phyloP scores from a whole-genome alignment of 2,113 vertebrate genomes.

The Leptodactylus fuscus region DNA sequence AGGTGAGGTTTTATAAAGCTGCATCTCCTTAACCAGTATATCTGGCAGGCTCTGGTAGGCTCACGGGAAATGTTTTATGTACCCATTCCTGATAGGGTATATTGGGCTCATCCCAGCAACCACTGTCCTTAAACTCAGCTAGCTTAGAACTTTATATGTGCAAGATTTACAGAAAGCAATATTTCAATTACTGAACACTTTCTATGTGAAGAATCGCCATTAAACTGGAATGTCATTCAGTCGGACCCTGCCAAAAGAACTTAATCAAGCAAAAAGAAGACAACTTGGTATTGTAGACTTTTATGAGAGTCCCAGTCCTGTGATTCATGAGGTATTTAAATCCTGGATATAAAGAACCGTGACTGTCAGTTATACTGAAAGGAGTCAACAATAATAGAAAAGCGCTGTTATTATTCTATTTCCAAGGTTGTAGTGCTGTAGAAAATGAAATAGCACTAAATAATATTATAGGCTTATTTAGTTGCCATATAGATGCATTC shows the following conservation, averaged over 20 bases:
- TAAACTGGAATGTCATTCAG: background rate
- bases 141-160: background rate
- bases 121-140: background rate
- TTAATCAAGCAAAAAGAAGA: slow-evolving; percentile 17
- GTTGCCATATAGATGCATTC: background rate
- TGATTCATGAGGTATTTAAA: slow-evolving; percentile 37
- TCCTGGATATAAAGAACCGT: slow-evolving; percentile 9
- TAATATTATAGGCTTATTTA: background rate
- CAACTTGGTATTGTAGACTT: slow-evolving; percentile 4
- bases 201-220: background rate
- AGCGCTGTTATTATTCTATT: background rate
- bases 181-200: background rate
- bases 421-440: background rate
- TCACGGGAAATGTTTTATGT: background rate
- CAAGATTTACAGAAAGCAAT: background rate
- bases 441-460: background rate
- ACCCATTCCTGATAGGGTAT: background rate
- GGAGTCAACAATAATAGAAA: slow-evolving; percentile 2
- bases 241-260: background rate
- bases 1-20: background rate
- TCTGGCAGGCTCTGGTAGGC: background rate
- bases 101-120: background rate
- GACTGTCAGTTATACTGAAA: background rate
- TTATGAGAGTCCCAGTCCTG: slow-evolving; percentile 18
- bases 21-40: background rate